These are phyloP conservation scores for Ophion ellenae DNA, from an alignment of 2,888 invertebrate species.

Conservation along the genomic window DNA sequence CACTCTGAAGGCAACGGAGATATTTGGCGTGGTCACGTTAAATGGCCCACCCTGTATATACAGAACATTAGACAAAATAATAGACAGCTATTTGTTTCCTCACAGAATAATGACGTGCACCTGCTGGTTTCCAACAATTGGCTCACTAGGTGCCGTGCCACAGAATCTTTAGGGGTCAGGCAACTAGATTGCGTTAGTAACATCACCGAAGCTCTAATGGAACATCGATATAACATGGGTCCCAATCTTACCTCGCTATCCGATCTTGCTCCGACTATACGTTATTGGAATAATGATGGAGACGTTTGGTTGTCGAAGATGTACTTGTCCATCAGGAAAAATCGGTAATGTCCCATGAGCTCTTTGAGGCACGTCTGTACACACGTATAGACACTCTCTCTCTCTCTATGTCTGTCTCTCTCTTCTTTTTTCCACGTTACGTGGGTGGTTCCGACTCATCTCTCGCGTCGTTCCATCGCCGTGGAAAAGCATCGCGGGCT, in stretches of 20 bases:
- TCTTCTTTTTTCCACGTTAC: slow-evolving; percentile 72
- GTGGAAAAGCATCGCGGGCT: slow-evolving; percentile 55
- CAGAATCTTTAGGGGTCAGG: too few relatives aligned
- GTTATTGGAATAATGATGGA: slow-evolving; percentile 61
- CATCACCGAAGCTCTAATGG: too few relatives aligned
- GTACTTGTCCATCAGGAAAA: slow-evolving; percentile 65
- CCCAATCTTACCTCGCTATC: background rate
- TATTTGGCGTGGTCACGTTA: too few relatives aligned
- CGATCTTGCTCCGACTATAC: slow-evolving; percentile 24
- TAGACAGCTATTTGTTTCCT: too few relatives aligned
- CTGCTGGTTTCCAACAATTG: too few relatives aligned
- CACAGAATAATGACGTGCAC: too few relatives aligned
- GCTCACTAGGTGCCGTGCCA: too few relatives aligned
- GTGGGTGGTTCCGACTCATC: slow-evolving; percentile 80
- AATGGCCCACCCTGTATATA: too few relatives aligned
- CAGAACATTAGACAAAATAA: too few relatives aligned
- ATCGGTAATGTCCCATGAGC: slow-evolving; percentile 44
- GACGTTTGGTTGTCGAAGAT: slow-evolving; percentile 54
- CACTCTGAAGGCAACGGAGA: too few relatives aligned
- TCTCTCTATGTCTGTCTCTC: slow-evolving; percentile 49
- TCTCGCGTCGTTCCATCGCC: slow-evolving; percentile 75
- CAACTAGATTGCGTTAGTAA: too few relatives aligned
- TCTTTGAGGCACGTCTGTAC: slow-evolving; percentile 25
- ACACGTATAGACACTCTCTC: slow-evolving; percentile 39
- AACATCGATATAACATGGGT: too few relatives aligned